These are phyloP conservation scores for Argya squamiceps DNA, from an alignment of 2,797 vertebrate species.

Conservation along the genomic window DNA sequence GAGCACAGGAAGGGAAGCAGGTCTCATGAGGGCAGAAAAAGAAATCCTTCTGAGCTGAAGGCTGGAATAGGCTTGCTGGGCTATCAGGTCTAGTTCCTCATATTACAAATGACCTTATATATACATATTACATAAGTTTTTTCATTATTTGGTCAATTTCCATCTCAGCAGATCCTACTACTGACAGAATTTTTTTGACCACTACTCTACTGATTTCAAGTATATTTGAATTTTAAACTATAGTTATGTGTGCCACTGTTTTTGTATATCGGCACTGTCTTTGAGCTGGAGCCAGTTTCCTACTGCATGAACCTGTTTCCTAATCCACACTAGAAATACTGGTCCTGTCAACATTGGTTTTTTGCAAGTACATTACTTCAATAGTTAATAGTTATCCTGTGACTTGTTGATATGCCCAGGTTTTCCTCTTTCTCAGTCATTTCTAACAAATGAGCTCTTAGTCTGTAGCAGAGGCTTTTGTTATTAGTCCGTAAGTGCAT, in stretches of 20 bases:
- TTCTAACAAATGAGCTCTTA: constrained; percentile 41
- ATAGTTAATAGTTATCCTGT: constrained; percentile 9
- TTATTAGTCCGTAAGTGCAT: constrained; percentile 7
- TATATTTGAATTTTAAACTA: not conserved
- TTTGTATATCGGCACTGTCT: not conserved
- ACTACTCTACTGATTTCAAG: not conserved
- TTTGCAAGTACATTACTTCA: not conserved
- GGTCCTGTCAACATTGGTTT: not conserved
- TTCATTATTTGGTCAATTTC: not conserved
- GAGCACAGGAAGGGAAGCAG: not conserved
- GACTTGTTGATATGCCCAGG: not conserved
- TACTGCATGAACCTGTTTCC: not conserved
- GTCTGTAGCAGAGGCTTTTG: constrained; percentile 11
- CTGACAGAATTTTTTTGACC: not conserved
- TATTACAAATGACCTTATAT: not conserved
- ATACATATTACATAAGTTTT: not conserved
- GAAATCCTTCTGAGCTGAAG: not conserved
- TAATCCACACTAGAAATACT: not conserved
- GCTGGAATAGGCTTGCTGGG: not conserved
- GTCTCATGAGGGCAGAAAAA: not conserved
- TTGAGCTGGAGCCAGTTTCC: not conserved
- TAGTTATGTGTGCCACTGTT: not conserved
- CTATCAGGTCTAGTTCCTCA: not conserved
- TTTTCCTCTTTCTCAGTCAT: constrained; percentile 25
- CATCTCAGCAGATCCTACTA: not conserved